Evolutionary conservation across 2,113 vertebrate species (phyloP), one percentile per base, ranked within the genome.

Genomic region (Trematomus loennbergii): DNA sequence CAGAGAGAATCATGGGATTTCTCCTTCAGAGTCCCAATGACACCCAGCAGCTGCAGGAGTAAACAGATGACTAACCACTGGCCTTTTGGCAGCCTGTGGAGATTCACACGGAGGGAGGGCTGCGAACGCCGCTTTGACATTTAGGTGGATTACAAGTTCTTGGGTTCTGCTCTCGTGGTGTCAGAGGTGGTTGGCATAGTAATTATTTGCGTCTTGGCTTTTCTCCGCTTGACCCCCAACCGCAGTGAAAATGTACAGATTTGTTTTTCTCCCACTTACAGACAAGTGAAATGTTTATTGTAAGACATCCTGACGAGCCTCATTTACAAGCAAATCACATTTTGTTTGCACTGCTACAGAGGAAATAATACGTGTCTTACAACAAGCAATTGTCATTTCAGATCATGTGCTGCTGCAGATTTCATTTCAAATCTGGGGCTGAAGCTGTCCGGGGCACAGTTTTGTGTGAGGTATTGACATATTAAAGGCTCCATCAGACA

Each of bases 41-140:
- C 90, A 92, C 82, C 88, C 87, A 87, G 90, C 91, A 93, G 90
- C 93, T 93, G 93, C 87, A 84, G 88, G 88, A 93, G 91, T 91
- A 91, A 93, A 93, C 91, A 93, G 88, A 93, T 92, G 93, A 94
- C 91, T 92, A 93, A 93, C 91, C 91, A 83, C 87, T 92, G 93
- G 93, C 93, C 93, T 94, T 94, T 94, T 85, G 88, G 84, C 89
- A 83, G 92, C 86, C 89, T 88, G 84, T 83, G 78, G 92, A 92
- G 93, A 91, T 86, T 75, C 83, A 68, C 85, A 64, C 61, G 71
- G 80, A 81, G 88, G 87, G 86, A 68, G 85, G 85, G 91, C 87
- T 33, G 78, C 18, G 58, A 87, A 83, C 81, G 77, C 20, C 18
- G 88, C 85, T 66, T 62, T 94, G 93, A 94, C 93, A 94, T 94